Evolutionary conservation across 1,140 invertebrate species (phyloP).

Genomic region (Drosophila oshimai): DNA sequence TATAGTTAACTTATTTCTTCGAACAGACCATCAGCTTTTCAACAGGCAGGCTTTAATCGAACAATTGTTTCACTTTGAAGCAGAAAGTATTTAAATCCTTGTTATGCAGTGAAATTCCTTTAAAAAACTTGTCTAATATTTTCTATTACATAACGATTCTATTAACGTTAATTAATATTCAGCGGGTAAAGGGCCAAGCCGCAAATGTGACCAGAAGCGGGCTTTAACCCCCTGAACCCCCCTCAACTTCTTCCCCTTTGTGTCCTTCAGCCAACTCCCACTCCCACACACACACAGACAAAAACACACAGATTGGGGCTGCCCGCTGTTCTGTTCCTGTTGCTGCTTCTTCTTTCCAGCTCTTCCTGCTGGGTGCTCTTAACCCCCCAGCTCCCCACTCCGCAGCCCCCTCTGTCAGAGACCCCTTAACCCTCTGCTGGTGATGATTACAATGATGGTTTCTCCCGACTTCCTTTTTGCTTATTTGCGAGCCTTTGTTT

Average conservation of each 20-base stretch:
- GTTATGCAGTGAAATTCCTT: background rate
- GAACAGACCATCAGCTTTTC: too few species aligned
- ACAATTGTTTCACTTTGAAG: too few species aligned
- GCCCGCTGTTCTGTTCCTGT: slow-evolving; percentile 45
- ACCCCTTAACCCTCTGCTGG: slow-evolving; percentile 56
- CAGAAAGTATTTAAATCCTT: too few species aligned
- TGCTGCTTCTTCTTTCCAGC: slow-evolving; percentile 23
- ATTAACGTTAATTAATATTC: slow-evolving; percentile 80
- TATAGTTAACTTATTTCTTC: too few species aligned
- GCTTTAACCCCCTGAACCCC: slow-evolving; percentile 14
- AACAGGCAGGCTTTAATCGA: too few species aligned
- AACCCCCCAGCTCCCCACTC: slow-evolving; percentile 4
- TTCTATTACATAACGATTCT: slow-evolving; percentile 56
- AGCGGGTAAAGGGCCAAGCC: slow-evolving; percentile 42
- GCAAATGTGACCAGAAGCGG: slow-evolving; percentile 57
- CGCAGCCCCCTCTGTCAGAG: background rate
- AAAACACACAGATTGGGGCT: slow-evolving; percentile 29
- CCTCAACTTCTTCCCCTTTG: background rate
- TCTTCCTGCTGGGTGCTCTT: slow-evolving; percentile 14
- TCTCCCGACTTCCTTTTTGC: slow-evolving; percentile 69
- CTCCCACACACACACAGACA: slow-evolving; percentile 8
- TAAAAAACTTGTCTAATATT: slow-evolving; percentile 2
- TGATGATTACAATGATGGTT: slow-evolving; percentile 79
- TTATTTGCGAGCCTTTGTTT: slow-evolving; percentile 75
- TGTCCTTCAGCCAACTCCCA: slow-evolving; percentile 1